Percentiles rank a stretch among this genome's conserved stretches.
Conservation (phyloP, 2,113 vertebrate genomes). For the Hylia prasina region DNA sequence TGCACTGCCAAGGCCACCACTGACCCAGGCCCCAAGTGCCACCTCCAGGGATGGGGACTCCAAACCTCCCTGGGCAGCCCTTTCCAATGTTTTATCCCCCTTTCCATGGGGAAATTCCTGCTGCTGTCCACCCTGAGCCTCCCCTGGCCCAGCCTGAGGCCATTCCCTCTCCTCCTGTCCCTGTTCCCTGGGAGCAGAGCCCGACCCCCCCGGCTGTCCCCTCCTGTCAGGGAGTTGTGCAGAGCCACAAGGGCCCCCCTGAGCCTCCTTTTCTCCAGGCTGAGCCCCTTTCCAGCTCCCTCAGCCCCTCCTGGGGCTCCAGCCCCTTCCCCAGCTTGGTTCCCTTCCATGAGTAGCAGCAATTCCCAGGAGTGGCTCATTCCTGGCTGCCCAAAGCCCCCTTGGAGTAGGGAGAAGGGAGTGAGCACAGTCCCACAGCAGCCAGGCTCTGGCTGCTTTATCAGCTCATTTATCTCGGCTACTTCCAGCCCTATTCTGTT, state of each 20-base stretch:
- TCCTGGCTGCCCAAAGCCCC: neutral
- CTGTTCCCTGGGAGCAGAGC: neutral
- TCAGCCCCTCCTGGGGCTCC: neutral
- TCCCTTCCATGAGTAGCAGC: neutral
- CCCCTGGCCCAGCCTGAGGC: neutral
- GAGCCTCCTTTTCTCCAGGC: neutral
- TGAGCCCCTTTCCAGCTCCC: neutral
- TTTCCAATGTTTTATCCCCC: rapidly evolving
- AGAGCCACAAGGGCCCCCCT: neutral
- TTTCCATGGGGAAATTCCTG: neutral
- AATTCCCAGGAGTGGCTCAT: neutral
- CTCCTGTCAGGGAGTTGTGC: neutral
- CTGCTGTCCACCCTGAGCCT: rapidly evolving
- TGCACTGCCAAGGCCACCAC: neutral
- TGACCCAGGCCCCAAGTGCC: neutral
- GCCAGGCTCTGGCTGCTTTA: neutral
- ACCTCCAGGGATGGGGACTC: neutral
- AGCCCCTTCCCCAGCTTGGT: neutral
- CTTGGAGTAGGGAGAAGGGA: neutral
- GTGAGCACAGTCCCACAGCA: neutral
- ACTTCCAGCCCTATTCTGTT: neutral
- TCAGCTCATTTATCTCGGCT: neutral
- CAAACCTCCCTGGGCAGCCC: neutral
- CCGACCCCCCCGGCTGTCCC: neutral
- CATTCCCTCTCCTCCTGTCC: neutral